phyloP scores from a whole-genome alignment of 2,113 vertebrate genomes.

The Tringa solitaria region DNA sequence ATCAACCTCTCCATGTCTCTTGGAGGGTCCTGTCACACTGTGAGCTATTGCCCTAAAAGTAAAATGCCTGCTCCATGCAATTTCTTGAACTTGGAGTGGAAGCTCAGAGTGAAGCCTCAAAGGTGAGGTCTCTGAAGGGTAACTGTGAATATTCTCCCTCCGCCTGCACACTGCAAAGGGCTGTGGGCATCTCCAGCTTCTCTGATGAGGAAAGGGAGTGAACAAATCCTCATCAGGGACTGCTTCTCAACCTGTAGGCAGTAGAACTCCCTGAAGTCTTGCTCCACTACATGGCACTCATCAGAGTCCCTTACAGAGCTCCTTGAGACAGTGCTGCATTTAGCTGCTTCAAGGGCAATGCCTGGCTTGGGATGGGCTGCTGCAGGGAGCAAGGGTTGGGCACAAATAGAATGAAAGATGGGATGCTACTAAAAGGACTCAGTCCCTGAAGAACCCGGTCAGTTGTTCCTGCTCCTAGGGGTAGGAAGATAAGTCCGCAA shows the following conservation, averaged over 20 bases:
- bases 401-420: background rate
- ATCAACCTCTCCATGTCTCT: background rate
- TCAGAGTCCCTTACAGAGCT: background rate
- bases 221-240: background rate
- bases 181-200: background rate
- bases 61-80: background rate
- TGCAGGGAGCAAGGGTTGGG: background rate
- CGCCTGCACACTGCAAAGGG: rapidly evolving
- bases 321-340: background rate
- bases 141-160: background rate
- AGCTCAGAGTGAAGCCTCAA: background rate
- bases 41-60: background rate
- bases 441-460: background rate
- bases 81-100: background rate
- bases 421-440: background rate
- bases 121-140: background rate
- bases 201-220: background rate
- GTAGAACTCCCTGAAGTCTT: background rate
- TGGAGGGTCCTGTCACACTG: background rate
- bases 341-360: background rate
- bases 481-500: background rate
- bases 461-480: background rate
- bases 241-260: background rate
- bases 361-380: background rate
- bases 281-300: rapidly evolving